Conservation (phyloP, 2,113 vertebrate species). For the Holacanthus passer region DNA sequence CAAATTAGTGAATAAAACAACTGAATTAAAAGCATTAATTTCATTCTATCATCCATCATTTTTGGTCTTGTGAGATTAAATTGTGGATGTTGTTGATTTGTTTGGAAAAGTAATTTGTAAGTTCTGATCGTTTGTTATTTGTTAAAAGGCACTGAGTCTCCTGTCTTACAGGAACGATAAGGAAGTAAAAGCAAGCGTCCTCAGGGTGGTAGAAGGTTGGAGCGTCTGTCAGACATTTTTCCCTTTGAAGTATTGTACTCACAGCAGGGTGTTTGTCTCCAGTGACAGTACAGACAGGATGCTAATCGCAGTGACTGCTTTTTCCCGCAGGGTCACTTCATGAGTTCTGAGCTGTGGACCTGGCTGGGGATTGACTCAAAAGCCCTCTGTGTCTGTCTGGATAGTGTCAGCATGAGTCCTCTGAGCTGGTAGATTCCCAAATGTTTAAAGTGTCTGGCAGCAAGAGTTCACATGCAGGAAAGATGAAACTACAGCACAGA, state of each 20-base stretch:
- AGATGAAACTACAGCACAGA: background rate
- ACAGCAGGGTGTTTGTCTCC: constrained; percentile 38
- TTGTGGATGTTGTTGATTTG: no score
- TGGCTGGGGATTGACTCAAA: constrained; percentile 5
- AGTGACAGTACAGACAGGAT: constrained; percentile 27
- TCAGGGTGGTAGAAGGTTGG: background rate
- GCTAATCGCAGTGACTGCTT: constrained; percentile 22
- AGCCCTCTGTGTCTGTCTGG: background rate
- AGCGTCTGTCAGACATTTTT: background rate
- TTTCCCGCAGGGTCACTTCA: background rate
- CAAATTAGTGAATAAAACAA: background rate
- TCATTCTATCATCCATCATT: background rate
- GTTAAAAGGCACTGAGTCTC: background rate
- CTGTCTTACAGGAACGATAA: background rate
- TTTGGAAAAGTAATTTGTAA: no score
- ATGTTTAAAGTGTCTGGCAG: background rate
- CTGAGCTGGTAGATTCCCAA: background rate
- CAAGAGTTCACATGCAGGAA: background rate
- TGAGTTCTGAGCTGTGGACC: background rate
- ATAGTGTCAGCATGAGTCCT: background rate
- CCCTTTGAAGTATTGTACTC: constrained; percentile 13
- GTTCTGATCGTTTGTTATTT: no score
- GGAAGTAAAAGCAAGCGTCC: background rate
- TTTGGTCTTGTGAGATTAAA: background rate
- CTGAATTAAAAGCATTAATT: background rate